Evolutionary conservation across 2,797 vertebrate genomes (phyloP), one percentile per base, ranked within the genome.

Genomic region (Mus spretus): DNA sequence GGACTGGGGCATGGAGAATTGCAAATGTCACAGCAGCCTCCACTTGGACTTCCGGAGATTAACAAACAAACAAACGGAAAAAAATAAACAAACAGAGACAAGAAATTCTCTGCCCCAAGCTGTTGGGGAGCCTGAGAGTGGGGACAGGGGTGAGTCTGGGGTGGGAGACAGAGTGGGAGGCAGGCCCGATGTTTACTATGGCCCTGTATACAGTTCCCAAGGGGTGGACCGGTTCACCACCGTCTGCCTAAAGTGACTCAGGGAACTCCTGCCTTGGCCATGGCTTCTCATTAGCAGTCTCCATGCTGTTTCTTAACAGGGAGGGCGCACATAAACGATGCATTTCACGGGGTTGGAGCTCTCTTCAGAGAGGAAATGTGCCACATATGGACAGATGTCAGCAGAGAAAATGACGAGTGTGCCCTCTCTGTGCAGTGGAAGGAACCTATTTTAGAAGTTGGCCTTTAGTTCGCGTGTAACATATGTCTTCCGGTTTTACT

Each of bases 1-100:
- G 99, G 99, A 99, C 99, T 99, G 99, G 99, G 99, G 99, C 99
- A 99, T 99, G 99, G 99, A 99, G 99, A 99, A 99, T 99, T 99
- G 99, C 99, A 99, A 99, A 99, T 99, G 99, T 99, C 99, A 99
- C 99, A 99, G 99, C 99, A 99, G 99, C 99, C 99, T 98, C 99
- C 98, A 84, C 98, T 99, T 99, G 99, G 99, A 99, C 99, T 99
- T 98, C 98, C 98, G 96, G 98, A 98, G 97, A 98, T 98, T 98
- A 3, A 65, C 44, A 84, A 47, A 65, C 14, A 70, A 98, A 98
- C 97, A 98, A 97, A 97, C 1, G 40, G 97, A 98, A 80, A 78
- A 47, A 47, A 47, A 47, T 9, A 47, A 22, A 98, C 98, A 98
- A 97, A 95, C 97, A 98, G 98, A 95, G 97, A 96, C 77, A 97